Evolutionary conservation across 2,888 invertebrate species (phyloP), one percentile per base, ranked within the genome.

Genomic region (Oscheius sp.): DNA sequence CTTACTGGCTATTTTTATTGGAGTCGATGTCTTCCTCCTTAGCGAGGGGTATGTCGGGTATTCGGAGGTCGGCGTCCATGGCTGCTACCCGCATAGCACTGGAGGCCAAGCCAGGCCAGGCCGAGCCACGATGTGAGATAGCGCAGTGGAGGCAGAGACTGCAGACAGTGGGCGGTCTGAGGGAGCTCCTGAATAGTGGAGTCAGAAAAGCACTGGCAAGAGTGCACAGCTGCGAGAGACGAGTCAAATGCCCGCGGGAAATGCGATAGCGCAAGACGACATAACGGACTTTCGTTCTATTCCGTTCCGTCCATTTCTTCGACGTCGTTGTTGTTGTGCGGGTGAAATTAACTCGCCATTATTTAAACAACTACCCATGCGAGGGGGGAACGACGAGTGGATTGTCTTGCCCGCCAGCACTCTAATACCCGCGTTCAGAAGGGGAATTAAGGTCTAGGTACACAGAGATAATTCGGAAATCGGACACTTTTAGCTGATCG

Each of bases 21-120:
- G 73, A 76, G 70, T 82, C 81, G 45, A 69, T 59, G 69, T 83
- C 80, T 55, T 86, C 86, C 46, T 76, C 72, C 43, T 73, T 72
- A 18, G 86, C 86, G 69, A 86, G 76, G 12, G 86, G 86, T 66
- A 85, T 85, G 72, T 84, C 83, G 59, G 84, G 84, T 63, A 84
- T 82, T 59, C 80, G 75, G 63, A 84, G 74, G 61, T 83, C 83
- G 66, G 78, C 76, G 58, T 79, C 77, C 25, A 79, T 79, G 29
- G 76, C 77, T 55, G 75, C 69, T 53, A 76, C 79, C 75, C 79
- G 73, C 73, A 73, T 73, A 73, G 73, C 73, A 73, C 73, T 69
- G 56, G 69, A 55, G 69, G 69, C 55, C 69, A 56, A 69, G 69
- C 55, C 35, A 56, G 52, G 68, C 68, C 52, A 53, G 45, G 56